Percentiles rank a stretch among this genome's conserved stretches.
phyloP scores from a whole-genome alignment of 2,797 vertebrate species.

The Pachyuromys duprasi region DNA sequence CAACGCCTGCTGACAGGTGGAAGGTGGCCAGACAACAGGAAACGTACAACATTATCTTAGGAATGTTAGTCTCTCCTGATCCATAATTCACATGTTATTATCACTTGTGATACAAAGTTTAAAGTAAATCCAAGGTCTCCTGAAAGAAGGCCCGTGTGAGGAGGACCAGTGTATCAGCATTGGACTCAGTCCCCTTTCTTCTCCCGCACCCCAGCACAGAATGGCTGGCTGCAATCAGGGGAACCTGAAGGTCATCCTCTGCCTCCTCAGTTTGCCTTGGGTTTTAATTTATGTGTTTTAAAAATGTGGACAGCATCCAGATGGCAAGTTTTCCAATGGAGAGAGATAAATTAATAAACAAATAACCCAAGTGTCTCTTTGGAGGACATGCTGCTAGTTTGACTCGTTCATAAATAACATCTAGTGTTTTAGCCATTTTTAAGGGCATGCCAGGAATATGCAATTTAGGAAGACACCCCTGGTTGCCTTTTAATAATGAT shows the following conservation, averaged over 20 bases:
- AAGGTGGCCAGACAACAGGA: slow-evolving; percentile 35
- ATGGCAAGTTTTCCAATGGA: slow-evolving; percentile 73
- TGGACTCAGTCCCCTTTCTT: not conserved
- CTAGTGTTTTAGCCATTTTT: slow-evolving; percentile 19
- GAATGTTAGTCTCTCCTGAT: not conserved
- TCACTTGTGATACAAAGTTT: not conserved
- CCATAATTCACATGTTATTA: slow-evolving; percentile 53
- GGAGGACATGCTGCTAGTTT: slow-evolving; percentile 72
- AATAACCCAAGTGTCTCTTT: slow-evolving; percentile 69
- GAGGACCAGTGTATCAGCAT: not conserved
- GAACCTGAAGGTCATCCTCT: slow-evolving; percentile 66
- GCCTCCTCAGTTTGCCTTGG: slow-evolving; percentile 52
- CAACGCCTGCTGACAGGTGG: slow-evolving; percentile 39
- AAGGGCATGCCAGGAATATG: slow-evolving; percentile 42
- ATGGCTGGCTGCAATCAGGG: not conserved
- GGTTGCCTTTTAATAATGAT: slow-evolving; percentile 61
- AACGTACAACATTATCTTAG: not conserved
- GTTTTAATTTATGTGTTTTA: slow-evolving; percentile 81
- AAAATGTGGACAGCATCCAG: slow-evolving; percentile 79
- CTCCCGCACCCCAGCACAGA: not conserved
- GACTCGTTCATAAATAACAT: slow-evolving; percentile 79
- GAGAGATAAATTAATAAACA: slow-evolving; percentile 79
- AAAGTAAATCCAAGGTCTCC: slow-evolving; percentile 36
- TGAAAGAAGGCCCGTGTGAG: slow-evolving; percentile 45
- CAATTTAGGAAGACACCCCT: slow-evolving; percentile 21